Evolutionary conservation across 1,140 invertebrate genomes (phyloP).

Genomic region (Bradysia coprophila): DNA sequence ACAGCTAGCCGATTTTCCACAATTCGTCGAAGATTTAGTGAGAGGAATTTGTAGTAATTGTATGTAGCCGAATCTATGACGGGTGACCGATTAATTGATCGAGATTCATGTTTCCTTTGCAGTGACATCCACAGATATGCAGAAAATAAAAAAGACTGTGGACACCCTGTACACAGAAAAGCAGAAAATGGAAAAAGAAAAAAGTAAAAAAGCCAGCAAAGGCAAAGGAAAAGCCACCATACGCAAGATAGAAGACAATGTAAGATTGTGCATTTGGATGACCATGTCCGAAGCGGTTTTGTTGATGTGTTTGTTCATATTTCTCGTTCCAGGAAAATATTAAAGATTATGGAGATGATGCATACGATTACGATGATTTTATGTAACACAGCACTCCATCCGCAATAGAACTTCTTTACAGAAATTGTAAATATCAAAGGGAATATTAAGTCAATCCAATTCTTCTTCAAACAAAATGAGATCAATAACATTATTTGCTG

Average conservation of each 20-base stretch:
- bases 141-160: slow-evolving; percentile 60
- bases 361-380: slow-evolving; percentile 42
- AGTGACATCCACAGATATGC: slow-evolving; percentile 54
- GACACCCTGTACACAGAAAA: slow-evolving; percentile 68
- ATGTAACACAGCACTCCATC: slow-evolving; percentile 43
- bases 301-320: slow-evolving; percentile 3
- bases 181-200: slow-evolving; percentile 58
- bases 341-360: slow-evolving; percentile 32
- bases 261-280: slow-evolving; percentile 25
- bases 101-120: slow-evolving; percentile 11
- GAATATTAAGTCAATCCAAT: too few species aligned
- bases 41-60: slow-evolving; percentile 57
- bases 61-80: slow-evolving; percentile 31
- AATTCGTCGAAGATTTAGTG: slow-evolving; percentile 61
- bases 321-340: slow-evolving; percentile 23
- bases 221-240: slow-evolving; percentile 61
- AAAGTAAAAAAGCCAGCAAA: slow-evolving; percentile 53
- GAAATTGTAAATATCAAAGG: too few species aligned
- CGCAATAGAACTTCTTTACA: too few species aligned
- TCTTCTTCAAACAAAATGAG: too few species aligned
- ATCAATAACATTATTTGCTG: too few species aligned
- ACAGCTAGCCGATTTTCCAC: slow-evolving; percentile 48
- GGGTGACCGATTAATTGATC: slow-evolving; percentile 3
- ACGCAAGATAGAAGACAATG: slow-evolving; percentile 54
- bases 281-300: slow-evolving; percentile 1